Conservation (phyloP, 2,888 invertebrate genomes). For the Volucella zonaria region DNA sequence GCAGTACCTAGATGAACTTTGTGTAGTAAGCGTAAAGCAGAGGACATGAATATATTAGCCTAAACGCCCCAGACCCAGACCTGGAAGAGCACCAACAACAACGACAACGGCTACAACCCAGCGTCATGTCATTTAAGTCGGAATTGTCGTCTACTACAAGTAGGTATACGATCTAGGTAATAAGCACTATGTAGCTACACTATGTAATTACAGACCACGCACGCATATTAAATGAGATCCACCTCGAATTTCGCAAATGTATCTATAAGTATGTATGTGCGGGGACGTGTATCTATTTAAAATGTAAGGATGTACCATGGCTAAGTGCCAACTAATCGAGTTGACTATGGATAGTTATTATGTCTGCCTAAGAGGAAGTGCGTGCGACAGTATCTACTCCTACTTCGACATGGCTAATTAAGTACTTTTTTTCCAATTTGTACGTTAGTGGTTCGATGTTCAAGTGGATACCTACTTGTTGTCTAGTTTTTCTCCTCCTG, state of each 20-base stretch:
- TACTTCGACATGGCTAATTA: conserved; percentile 48
- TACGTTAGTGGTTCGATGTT: conserved; percentile 28
- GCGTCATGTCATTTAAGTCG: conserved; percentile 56
- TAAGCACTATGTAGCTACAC: conserved; percentile 36
- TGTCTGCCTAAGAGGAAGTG: conserved; percentile 59
- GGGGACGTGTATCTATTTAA: too few relatives aligned
- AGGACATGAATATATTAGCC: conserved; percentile 65
- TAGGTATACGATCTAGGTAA: conserved; percentile 28
- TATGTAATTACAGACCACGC: conserved; percentile 71
- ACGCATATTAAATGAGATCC: conserved; percentile 72
- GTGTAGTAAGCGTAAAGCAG: conserved; percentile 17
- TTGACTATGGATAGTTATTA: conserved; percentile 63
- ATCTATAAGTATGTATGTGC: too few relatives aligned
- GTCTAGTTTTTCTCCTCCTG: background rate
- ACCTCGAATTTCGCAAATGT: conserved; percentile 58
- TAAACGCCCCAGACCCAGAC: conserved; percentile 37
- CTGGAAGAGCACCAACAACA: background rate
- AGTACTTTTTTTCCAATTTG: conserved; percentile 51
- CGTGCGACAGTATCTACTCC: conserved; percentile 39
- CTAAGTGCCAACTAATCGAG: conserved; percentile 65
- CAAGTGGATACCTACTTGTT: conserved; percentile 13
- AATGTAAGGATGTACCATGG: conserved; percentile 41
- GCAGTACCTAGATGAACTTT: conserved; percentile 25
- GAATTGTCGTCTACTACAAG: conserved; percentile 1
- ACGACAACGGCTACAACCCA: conserved; percentile 1